phyloP scores from a whole-genome alignment of 1,140 invertebrate genomes.

The Grapholita molesta region DNA sequence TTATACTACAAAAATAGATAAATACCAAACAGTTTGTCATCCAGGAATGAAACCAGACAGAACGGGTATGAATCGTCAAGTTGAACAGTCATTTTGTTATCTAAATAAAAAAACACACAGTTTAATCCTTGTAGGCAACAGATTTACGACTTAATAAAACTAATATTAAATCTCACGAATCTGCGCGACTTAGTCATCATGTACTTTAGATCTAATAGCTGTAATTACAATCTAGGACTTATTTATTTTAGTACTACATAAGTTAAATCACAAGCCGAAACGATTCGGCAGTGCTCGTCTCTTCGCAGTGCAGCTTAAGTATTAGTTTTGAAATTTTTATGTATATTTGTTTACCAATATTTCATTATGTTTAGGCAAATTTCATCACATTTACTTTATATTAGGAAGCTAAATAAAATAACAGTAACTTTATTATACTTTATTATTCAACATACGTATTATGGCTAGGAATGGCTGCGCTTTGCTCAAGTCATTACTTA shows the following conservation, averaged over 20 bases:
- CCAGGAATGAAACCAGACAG: too few relatives aligned
- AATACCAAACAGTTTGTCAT: too few relatives aligned
- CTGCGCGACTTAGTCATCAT: background rate
- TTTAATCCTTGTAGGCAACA: too few relatives aligned
- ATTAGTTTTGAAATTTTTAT: background rate
- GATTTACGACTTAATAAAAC: too few relatives aligned
- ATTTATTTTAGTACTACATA: background rate
- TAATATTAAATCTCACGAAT: too few relatives aligned
- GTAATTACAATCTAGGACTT: background rate
- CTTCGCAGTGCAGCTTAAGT: conserved; percentile 4
- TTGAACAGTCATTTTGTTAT: too few relatives aligned
- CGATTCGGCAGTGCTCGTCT: background rate
- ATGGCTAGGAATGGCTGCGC: background rate
- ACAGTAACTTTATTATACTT: background rate
- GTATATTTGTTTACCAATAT: background rate
- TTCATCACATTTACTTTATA: background rate
- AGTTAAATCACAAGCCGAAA: background rate
- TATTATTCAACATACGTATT: background rate
- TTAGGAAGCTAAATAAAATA: background rate
- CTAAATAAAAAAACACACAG: too few relatives aligned
- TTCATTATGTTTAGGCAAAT: background rate
- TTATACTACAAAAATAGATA: too few relatives aligned
- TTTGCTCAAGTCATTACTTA: background rate
- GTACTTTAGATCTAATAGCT: background rate
- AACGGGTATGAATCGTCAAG: too few relatives aligned